Percentiles rank a stretch among this genome's conserved stretches.
Conservation (phyloP, 2,888 invertebrate genomes). For the Crematogaster levior region DNA sequence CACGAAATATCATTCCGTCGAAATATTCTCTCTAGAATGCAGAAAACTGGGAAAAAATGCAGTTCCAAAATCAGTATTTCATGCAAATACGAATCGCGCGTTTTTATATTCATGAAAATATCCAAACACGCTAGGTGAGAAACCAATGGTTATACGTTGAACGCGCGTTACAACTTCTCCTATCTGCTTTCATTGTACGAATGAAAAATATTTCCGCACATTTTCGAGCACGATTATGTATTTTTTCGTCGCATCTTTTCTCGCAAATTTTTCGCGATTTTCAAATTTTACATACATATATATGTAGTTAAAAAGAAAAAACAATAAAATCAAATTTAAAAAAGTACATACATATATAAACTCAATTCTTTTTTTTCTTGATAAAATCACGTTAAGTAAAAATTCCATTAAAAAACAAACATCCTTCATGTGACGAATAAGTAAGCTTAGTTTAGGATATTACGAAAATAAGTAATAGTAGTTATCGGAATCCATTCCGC, state of each 20-base stretch:
- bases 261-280: not conserved
- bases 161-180: not conserved
- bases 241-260: slow-evolving; percentile 21
- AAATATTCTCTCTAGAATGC: not conserved
- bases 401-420: slow-evolving; percentile 1
- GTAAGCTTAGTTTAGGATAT: slow-evolving; percentile 29
- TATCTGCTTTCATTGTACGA: slow-evolving; percentile 41
- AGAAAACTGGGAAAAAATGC: slow-evolving; percentile 7
- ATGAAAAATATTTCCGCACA: slow-evolving; percentile 46
- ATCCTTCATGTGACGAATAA: not conserved
- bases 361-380: not conserved
- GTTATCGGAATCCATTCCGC: slow-evolving; percentile 22
- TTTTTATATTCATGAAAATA: slow-evolving; percentile 48
- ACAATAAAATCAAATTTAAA: not conserved
- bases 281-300: slow-evolving; percentile 11
- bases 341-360: not conserved
- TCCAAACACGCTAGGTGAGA: slow-evolving; percentile 46
- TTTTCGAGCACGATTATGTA: slow-evolving; percentile 24
- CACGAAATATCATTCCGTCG: not conserved
- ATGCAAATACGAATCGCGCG: slow-evolving; percentile 11
- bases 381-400: not conserved
- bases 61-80: slow-evolving; percentile 32
- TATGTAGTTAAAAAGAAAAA: not conserved
- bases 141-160: slow-evolving; percentile 21
- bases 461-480: slow-evolving; percentile 5